These are phyloP conservation scores for Nannospalax galili DNA, from an alignment of 2,113 vertebrate species.

Conservation along the genomic window DNA sequence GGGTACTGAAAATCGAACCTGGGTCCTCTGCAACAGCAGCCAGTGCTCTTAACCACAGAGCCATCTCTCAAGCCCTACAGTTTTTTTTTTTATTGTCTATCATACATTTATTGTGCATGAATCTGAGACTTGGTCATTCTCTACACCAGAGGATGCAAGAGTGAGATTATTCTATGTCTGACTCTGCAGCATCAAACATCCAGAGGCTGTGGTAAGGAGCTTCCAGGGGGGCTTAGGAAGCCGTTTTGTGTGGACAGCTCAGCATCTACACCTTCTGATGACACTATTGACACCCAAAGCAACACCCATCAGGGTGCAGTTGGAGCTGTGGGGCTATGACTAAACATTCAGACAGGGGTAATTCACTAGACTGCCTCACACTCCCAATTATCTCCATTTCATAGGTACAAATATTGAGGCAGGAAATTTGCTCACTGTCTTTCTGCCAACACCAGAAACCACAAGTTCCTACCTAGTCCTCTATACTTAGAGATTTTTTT, in stretches of 20 bases:
- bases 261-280: neutral
- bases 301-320: neutral
- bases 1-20: too few species aligned
- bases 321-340: neutral
- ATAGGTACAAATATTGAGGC: neutral
- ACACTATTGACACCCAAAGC: neutral
- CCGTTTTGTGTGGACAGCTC: neutral
- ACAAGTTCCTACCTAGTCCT: neutral
- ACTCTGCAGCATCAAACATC: neutral
- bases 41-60: too few species aligned
- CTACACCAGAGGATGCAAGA: neutral
- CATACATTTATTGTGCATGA: neutral
- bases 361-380: neutral
- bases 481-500: neutral
- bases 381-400: neutral
- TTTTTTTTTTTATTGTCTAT: too few species aligned
- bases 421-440: neutral
- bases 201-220: neutral
- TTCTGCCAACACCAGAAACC: neutral
- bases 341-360: neutral
- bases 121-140: neutral
- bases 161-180: neutral
- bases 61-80: too few species aligned
- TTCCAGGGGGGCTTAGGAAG: neutral
- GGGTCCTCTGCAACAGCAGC: too few species aligned